Base-by-base conservation (phyloP, 2,113 vertebrate species). In the Tychaedon coryphoeus region DNA sequence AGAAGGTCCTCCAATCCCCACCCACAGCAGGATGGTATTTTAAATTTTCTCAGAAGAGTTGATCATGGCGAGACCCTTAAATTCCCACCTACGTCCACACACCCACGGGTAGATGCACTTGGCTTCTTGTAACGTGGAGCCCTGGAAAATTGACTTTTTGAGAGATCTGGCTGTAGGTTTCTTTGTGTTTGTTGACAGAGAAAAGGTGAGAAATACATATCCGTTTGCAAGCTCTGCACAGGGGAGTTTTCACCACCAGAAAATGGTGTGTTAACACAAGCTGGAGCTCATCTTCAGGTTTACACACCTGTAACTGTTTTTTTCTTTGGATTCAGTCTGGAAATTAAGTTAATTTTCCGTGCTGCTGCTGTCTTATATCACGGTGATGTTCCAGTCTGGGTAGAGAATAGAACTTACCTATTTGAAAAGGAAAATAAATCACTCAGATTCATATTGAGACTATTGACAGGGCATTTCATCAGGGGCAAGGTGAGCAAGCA, bases 1-100 rank as follows among this genome's bases (percentile, higher is more conserved):
- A 96, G 94, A 95, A 97, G 97, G 94, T 96, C 95, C 85, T 96
- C 75, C 79, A 96, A 95, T 96, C 87, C 53, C 91, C 95, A 83
- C 96, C 96, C 95, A 95, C 96, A 78, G 80, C 84, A 94, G 67
- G 42, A 83, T 91, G 90, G 74, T 92, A 95, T 95, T 96, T 97
- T 93, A 87, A 88, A 84, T 90, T 95, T 88, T 88, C 75, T 85
- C 83, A 78, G 72, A 93, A 89, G 95, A 95, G 91, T 74, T 64
- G 77, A 86, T 89, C 88, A 79, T 96, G 95, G 83, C 18, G 23
- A 95, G 95, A 97, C 95, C 96, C 95, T 94, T 88, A 78, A 91
- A 94, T 96, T 96, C 82, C 94, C 91, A 88, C 88, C 91, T 88
- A 85, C 95, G 3, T 91, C 88, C 82, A 10, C 9, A 78, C 96